Evolutionary conservation across 1,140 invertebrate species (phyloP), one percentile per base, ranked within the genome.

Genomic region (Hermatobates lingyangjiaoensis): DNA sequence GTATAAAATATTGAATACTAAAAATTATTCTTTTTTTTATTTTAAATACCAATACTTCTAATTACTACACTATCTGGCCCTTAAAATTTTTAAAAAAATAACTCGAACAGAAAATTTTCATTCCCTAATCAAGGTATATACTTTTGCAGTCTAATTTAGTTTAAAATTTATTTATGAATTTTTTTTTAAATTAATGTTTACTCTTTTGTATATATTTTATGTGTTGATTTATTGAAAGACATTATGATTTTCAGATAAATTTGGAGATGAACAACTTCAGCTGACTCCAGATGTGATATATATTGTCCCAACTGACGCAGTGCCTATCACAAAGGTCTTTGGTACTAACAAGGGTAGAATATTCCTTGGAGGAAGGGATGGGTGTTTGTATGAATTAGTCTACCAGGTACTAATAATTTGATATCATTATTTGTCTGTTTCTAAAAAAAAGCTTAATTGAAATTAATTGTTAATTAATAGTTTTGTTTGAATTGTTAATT

Each of bases 311-410:
- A 91, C 92, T 40, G 95, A 98, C 70, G 91, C 89, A 56, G 75
- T 86, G 18, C 79, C 81, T 51, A 83, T 97, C 54, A 79, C 81
- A 52, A 81, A 80, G 49, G 83, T 97, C 49, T 74, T 76, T 45
- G 83, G 89, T 27, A 86, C 87, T 1, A 71, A 71, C 24, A 77
- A 74, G 63, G 94, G 94, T 0, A 73, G 95, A 57, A 87, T 98
- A 58, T 98, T 98, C 66, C 76, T 97, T 61, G 92, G 92, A 24
- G 90, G 86, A 34, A 86, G 82, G 67, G 91, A 98, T 72, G 92
- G 94, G 14, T 86, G 80, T 59, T 66, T 99, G 1, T 97, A 88
- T 75, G 95, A 99, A 78, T 80, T 98, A 58, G 76, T 76, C 59
- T 99, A 98, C 71, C 87, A 91, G 71, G 86, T 87, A 42, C 5